Evolutionary conservation across 2,113 vertebrate species (phyloP).

Genomic region (Oceanodroma tethys): DNA sequence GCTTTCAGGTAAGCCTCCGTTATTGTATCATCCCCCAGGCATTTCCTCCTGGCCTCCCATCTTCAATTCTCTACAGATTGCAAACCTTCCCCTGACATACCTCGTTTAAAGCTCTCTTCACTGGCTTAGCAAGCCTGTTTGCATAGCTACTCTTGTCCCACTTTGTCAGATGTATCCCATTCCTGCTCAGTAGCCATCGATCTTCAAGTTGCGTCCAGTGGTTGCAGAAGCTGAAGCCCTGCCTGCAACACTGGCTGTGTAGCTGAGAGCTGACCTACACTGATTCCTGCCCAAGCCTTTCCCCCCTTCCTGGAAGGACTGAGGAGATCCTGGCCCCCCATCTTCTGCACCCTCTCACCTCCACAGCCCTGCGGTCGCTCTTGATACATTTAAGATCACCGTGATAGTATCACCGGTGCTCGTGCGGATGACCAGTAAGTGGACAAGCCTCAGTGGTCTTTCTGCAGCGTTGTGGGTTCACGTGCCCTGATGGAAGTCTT

Average conservation of each 20-base stretch:
- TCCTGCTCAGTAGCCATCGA: neutral
- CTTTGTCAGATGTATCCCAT: neutral
- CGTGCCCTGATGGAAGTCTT: neutral
- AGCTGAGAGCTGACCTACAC: neutral
- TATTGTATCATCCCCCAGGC: neutral
- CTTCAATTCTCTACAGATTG: neutral
- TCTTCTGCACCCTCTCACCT: neutral
- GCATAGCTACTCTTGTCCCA: neutral
- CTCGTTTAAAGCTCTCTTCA: neutral
- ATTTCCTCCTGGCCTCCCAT: neutral
- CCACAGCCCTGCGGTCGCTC: neutral
- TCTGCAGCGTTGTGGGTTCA: neutral
- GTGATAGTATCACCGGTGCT: too few relatives aligned
- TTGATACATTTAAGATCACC: neutral
- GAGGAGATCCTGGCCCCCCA: neutral
- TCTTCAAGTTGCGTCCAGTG: neutral
- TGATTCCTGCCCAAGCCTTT: neutral
- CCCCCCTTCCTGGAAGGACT: neutral
- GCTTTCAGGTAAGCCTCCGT: neutral
- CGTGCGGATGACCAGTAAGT: neutral
- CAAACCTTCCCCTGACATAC: neutral
- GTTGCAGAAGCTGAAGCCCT: neutral
- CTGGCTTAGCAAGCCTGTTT: neutral
- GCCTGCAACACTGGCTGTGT: neutral
- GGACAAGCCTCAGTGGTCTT: neutral